These are phyloP conservation scores for Eupeodes luniger DNA, from an alignment of 2,888 invertebrate species.

Conservation along the genomic window DNA sequence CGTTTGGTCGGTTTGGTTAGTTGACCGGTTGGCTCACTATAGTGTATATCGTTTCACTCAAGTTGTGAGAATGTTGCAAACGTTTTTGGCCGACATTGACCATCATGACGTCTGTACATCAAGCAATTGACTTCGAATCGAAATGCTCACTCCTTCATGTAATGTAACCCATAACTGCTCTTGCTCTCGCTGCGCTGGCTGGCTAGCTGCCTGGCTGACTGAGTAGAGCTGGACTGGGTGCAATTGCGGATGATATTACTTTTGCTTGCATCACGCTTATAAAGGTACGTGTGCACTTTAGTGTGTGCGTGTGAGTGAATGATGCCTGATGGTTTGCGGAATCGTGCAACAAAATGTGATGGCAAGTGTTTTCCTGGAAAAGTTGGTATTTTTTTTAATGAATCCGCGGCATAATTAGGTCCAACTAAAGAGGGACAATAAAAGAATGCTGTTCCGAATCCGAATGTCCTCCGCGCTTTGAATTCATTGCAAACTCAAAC, in stretches of 20 bases:
- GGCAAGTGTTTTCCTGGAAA: conserved; percentile 71
- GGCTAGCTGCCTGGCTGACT: not conserved
- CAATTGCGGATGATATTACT: conserved; percentile 43
- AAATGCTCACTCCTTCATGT: conserved; percentile 54
- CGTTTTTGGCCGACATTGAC: conserved; percentile 56
- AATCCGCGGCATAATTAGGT: conserved; percentile 73
- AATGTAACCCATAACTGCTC: not conserved
- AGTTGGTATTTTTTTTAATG: conserved; percentile 61
- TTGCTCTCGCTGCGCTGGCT: too few species aligned
- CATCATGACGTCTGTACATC: conserved; percentile 65
- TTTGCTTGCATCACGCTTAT: conserved; percentile 6
- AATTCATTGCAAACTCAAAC: conserved; percentile 29
- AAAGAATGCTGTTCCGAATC: conserved; percentile 68
- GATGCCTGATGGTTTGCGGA: conserved; percentile 2
- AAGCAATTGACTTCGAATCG: conserved; percentile 59
- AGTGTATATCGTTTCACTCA: not conserved
- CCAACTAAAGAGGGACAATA: conserved; percentile 55
- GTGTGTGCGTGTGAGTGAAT: not conserved
- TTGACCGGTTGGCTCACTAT: not conserved
- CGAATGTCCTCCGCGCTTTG: conserved; percentile 61
- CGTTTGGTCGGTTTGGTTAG: not conserved
- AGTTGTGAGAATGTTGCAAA: conserved; percentile 39
- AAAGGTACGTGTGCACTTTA: not conserved
- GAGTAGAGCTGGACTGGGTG: not conserved
- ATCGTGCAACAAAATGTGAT: conserved; percentile 20